A percentile compares a stretch with the other conserved stretches of the same genome.
Evolutionary conservation across 1,140 invertebrate species (phyloP).

Genomic region (Centruroides sculpturatus): DNA sequence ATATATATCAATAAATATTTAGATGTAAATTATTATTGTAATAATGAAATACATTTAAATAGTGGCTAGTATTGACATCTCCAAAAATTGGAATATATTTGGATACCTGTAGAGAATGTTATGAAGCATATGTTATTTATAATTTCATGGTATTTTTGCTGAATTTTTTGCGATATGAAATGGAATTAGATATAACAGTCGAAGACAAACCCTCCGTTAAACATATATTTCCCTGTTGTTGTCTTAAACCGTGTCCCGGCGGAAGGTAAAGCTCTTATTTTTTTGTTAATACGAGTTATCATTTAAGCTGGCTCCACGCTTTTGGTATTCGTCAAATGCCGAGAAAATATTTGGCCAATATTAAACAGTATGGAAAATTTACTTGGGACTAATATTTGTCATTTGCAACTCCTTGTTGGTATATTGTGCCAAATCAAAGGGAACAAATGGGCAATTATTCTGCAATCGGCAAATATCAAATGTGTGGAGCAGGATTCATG

Average conservation of each 20-base stretch:
- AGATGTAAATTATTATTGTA: not conserved
- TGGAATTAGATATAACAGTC: slow-evolving; percentile 62
- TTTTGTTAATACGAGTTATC: not conserved
- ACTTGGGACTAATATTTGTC: too few relatives aligned
- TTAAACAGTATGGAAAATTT: too few relatives aligned
- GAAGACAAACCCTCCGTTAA: slow-evolving; percentile 64
- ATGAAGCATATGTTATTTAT: slow-evolving; percentile 80
- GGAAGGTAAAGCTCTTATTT: slow-evolving; percentile 23
- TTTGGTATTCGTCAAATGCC: too few relatives aligned
- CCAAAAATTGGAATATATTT: slow-evolving; percentile 76
- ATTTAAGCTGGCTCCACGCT: too few relatives aligned
- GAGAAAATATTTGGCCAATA: too few relatives aligned
- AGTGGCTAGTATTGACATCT: slow-evolving; percentile 43
- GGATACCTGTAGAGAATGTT: slow-evolving; percentile 83
- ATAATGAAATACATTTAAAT: slow-evolving; percentile 23
- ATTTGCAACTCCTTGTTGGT: too few relatives aligned
- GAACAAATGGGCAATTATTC: too few relatives aligned
- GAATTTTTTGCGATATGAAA: slow-evolving; percentile 63
- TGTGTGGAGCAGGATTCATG: too few relatives aligned
- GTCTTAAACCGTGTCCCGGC: slow-evolving; percentile 27
- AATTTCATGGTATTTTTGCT: slow-evolving; percentile 93
- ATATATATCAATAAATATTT: not conserved
- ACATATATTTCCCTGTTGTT: slow-evolving; percentile 21
- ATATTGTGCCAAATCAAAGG: too few relatives aligned
- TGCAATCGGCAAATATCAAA: too few relatives aligned